Base-by-base conservation (phyloP, 2,888 invertebrate genomes). In the Coleophora flavipennella region DNA sequence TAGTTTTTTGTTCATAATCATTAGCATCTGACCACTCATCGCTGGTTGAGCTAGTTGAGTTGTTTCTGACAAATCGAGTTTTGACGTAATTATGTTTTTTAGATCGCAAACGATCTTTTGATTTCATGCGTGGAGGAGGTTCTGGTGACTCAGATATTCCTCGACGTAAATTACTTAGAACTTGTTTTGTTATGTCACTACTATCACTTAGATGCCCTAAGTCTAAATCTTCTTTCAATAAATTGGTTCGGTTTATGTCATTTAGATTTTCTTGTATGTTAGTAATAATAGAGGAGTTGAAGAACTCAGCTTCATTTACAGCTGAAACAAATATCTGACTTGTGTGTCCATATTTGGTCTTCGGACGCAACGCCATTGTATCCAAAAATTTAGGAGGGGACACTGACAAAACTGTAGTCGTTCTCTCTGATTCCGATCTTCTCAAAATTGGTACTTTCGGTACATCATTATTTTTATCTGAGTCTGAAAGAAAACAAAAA, bases 361-460 rank as follows among this genome's bases (percentile, higher is more conserved):
- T 89, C 39, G 90, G 85, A 51, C 94, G 88, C 53, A 95, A 80
- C 14, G 94, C 91, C 92, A 94, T 95, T 20, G 94, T 94, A 68
- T 95, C 95, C 63, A 91, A 86, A 67, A 92, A 93, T 44, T 86
- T 86, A 8, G 91, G 88, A 37, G 87, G 80, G 10, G 79, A 76
- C 9, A 74, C 85, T 61, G 59, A 75, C 49, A 73, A 67, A 50
- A 59, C 77, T 46, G 71, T 70, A 46, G 61, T 68, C 42, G 71
- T 55, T 48, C 68, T 77, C 66, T 72, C 88, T 29, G 83, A 85
- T 59, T 81, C 79, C n/a, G 85, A 85, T 33, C 85, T 68, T 31
- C 85, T 74, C 33, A 85, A 54, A 7, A 74, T 57, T 34, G 78
- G 74, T 49, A 81, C 68, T 53, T 70, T 78, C 4, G 81, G 83